Conservation (phyloP, 2,888 invertebrate genomes). For the Gymnocheta viridis region DNA sequence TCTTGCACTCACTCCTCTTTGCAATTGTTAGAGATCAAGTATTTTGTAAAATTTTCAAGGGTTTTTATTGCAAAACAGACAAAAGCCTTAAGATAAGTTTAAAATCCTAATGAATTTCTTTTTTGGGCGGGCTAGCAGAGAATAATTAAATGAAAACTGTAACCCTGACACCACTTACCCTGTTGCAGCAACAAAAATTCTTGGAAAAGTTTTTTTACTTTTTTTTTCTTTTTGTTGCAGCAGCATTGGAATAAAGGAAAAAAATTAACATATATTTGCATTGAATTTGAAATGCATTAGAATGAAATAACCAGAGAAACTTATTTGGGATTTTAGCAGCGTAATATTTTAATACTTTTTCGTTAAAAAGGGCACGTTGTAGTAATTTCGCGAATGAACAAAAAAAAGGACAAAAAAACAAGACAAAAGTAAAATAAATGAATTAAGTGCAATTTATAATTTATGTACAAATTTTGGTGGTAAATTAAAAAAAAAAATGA, state of each 20-base stretch:
- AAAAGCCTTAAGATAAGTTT: slow-evolving; percentile 36
- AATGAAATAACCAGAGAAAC: slow-evolving; percentile 29
- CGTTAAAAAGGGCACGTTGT: slow-evolving; percentile 57
- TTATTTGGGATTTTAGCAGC: slow-evolving; percentile 39
- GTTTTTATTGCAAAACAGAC: slow-evolving; percentile 17
- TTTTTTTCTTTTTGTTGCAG: neutral
- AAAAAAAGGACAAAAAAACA: neutral
- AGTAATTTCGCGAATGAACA: slow-evolving; percentile 33
- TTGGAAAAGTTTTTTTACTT: neutral
- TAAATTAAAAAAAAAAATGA: slow-evolving; percentile 10
- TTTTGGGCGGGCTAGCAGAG: neutral
- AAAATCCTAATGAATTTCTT: slow-evolving; percentile 45
- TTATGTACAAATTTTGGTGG: slow-evolving; percentile 26
- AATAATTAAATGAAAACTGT: slow-evolving; percentile 71
- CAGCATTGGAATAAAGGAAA: neutral
- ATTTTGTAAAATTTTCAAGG: slow-evolving; percentile 44
- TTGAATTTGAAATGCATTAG: slow-evolving; percentile 54
- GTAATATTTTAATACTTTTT: slow-evolving; percentile 61
- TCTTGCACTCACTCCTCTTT: neutral
- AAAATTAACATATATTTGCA: slow-evolving; percentile 62
- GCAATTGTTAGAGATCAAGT: slow-evolving; percentile 38
- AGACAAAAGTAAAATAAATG: slow-evolving; percentile 26
- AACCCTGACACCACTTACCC: neutral
- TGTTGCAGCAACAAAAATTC: neutral
- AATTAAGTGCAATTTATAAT: slow-evolving; percentile 51